Evolutionary conservation across 2,113 vertebrate species (phyloP).

Genomic region (Passer montanus): DNA sequence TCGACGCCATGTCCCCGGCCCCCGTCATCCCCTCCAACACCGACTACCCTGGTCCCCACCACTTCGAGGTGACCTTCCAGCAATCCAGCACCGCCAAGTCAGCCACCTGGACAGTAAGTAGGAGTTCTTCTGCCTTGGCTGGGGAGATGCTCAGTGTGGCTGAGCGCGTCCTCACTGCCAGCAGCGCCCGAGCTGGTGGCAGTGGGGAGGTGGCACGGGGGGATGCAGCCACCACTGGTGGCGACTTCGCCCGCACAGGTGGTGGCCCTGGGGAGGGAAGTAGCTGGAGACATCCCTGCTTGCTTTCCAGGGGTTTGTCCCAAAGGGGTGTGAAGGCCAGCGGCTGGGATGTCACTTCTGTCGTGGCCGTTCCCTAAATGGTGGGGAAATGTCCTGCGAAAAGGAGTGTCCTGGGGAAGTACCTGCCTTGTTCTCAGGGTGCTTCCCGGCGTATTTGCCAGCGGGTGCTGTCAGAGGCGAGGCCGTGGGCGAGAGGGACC

Average conservation of each 20-base stretch:
- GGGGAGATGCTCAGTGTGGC: neutral
- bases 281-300: neutral
- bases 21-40: conserved; percentile 98
- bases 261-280: neutral
- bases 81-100: conserved; percentile 99
- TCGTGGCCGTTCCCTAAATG: neutral
- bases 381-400: fast-evolving
- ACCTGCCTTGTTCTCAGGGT: neutral
- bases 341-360: neutral
- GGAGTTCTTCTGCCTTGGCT: neutral
- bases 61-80: conserved; percentile 98
- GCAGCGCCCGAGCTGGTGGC: fast-evolving
- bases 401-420: neutral
- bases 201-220: neutral
- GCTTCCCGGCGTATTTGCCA: neutral
- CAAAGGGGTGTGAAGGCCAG: neutral
- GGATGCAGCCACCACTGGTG: neutral
- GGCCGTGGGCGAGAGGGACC: neutral
- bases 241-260: neutral
- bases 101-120: conserved; percentile 98
- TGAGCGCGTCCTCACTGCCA: neutral
- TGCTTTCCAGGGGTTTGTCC: neutral
- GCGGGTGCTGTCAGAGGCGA: neutral
- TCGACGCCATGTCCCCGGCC: conserved; percentile 95
- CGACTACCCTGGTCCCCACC: conserved; percentile 94